Evolutionary conservation across 2,888 invertebrate genomes (phyloP), one percentile per base, ranked within the genome.

Genomic region (Clostera curtula): DNA sequence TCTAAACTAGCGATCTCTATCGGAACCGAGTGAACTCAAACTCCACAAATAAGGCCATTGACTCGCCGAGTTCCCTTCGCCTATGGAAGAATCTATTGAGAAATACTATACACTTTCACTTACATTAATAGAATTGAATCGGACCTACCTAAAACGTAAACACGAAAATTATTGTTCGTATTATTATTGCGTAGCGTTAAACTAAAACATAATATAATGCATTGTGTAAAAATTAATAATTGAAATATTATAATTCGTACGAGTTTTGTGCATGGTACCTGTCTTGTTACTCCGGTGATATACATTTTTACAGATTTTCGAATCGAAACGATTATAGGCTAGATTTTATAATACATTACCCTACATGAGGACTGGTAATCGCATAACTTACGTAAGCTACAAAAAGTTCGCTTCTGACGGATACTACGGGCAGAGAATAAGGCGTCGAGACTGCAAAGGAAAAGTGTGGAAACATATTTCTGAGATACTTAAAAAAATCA

Each of bases 51-150:
- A 79, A 77, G 77, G 76, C 76, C 71, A 66, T 74, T 53, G 52
- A 58, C 55, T 56, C 48, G 42, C 53, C 50, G 44, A 56, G 45
- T 47, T 53, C 52, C 51, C 54, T 53, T 54, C 57, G 48, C 51
- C 58, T 66, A 63, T 64, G 68, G 69, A 68, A 73, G 60, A 62
- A 64, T 61, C 68, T 72, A 71, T 68, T 68, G 65, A 62, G 65
- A 64, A 60, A 67, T 70, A 76, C 69, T 79, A 73, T 79, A 79
- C 79, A 80, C 56, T 79, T 77, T 75, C 65, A 69, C 82, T 82
- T 83, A 82, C 45, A 59, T 54, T 60, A 75, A n/a, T n/a, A n/a
- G 67, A 75, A 79, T 77, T 79, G 76, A 74, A 79, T 79, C 67
- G 61, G 69, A 62, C 79, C 80, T 82, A 82, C 72, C 82, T 83